These are phyloP conservation scores for Chrosomus eos DNA, from an alignment of 2,797 vertebrate genomes.

Conservation along the genomic window DNA sequence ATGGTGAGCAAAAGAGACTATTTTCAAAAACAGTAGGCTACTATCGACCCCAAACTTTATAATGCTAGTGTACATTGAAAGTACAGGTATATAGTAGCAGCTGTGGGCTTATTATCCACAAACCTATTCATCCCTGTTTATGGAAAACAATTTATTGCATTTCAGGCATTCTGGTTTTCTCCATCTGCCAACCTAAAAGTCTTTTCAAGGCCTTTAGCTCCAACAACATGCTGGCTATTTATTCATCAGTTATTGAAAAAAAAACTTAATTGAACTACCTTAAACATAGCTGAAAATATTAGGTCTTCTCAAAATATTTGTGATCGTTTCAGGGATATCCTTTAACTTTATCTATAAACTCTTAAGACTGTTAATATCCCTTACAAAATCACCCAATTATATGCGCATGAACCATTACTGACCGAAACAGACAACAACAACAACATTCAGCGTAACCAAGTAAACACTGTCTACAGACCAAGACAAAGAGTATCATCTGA, in stretches of 20 bases:
- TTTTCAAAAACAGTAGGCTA: too few species aligned
- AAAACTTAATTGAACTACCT: neutral
- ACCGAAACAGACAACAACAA: neutral
- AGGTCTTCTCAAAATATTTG: neutral
- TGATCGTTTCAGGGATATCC: neutral
- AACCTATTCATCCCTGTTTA: too few species aligned
- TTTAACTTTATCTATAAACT: neutral
- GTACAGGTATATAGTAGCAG: neutral
- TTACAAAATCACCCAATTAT: neutral
- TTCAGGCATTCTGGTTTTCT: neutral
- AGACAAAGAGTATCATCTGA: conserved; percentile 66
- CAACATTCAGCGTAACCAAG: conserved; percentile 63
- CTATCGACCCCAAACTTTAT: neutral
- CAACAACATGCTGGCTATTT: neutral
- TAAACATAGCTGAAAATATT: neutral
- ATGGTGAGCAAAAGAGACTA: neutral
- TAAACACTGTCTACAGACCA: conserved; percentile 62
- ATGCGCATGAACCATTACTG: neutral
- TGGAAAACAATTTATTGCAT: neutral
- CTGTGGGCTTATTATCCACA: neutral
- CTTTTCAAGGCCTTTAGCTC: neutral
- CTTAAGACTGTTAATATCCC: neutral
- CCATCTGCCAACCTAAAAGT: neutral
- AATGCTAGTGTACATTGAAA: neutral
- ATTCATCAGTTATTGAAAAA: neutral